phyloP scores from a whole-genome alignment of 1,140 invertebrate species.

The Heliconius melpomene region DNA sequence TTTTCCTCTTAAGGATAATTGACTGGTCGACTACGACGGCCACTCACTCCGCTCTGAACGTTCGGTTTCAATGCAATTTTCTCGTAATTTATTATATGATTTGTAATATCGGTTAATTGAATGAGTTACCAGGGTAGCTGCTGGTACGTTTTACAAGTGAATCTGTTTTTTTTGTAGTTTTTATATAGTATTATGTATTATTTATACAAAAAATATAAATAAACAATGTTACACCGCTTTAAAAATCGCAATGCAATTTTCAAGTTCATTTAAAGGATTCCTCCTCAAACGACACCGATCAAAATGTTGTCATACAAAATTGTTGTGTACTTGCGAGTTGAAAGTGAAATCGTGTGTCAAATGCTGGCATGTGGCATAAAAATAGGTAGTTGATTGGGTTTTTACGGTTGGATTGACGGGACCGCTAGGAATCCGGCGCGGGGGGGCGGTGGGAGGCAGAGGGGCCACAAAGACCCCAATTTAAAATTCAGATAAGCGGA shows the following conservation, averaged over 20 bases:
- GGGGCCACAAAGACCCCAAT: conserved; percentile 51
- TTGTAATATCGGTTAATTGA: conserved; percentile 10
- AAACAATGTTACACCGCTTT: background rate
- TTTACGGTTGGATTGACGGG: conserved; percentile 66
- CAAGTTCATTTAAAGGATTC: background rate
- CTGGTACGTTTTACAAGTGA: background rate
- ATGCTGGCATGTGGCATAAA: conserved; percentile 62
- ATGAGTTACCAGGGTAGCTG: background rate
- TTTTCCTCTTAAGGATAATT: conserved; percentile 33
- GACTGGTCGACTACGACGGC: background rate
- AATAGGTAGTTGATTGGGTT: conserved; percentile 74
- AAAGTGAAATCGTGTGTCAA: conserved; percentile 70
- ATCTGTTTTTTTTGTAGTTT: too few species aligned
- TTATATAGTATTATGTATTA: too few species aligned
- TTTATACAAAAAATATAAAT: background rate
- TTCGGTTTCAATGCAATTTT: conserved; percentile 10
- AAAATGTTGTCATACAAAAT: conserved; percentile 45
- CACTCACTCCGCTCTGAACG: background rate
- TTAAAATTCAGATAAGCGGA: conserved; percentile 79
- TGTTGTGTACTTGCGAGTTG: conserved; percentile 46
- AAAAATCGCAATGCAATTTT: background rate
- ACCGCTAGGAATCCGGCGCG: conserved; percentile 62
- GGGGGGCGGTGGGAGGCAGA: conserved; percentile 15
- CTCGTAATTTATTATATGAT: conserved; percentile 11
- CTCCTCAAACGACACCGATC: background rate